Base-by-base conservation (phyloP, 2,113 vertebrate species). In the Turnix velox region DNA sequence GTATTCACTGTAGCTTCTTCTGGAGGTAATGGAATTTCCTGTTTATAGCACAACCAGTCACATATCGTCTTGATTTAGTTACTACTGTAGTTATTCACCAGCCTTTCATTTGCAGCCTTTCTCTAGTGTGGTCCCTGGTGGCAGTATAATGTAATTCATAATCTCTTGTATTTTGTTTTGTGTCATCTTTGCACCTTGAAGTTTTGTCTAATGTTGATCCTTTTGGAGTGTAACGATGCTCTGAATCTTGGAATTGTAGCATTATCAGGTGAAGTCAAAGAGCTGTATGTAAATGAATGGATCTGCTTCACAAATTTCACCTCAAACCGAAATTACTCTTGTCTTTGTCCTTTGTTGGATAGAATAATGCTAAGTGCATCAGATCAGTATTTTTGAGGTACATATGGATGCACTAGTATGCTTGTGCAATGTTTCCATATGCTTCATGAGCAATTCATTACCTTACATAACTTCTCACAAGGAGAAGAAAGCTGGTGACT, bases 361-460 rank as follows among this genome's bases (percentile, higher is more conserved):
- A 19, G 18, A 57, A 0, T 14, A 37, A 30, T 25, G 11, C 15
- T 71, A 52, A 52, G 57, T 82, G 17, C 35, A 30, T 54, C 45
- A 39, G 25, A 90, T 35, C 22, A 66, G 42, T 57, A 25, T 6
- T 68, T 45, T 30, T 65, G 48, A 65, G 18, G 6, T 79, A 40
- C 0, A 0, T 55, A 13, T 43, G 67, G 58, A 55, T 69, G 27
- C 0, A 1, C 30, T 45, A 30, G 39, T 58, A 49, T 31, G 37
- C 74, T 69, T 84, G 39, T 62, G 48, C 48, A 37, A 4, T 4
- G 4, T 75, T 84, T 87, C 27, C 22, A 7, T 45, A n/a, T 77
- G n/a, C 40, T 84, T 90, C 23, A 39, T 72, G 27, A 59, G 31
- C 24, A 45, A 12, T 45, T 80, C 35, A 7, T n/a, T 23, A 18